phyloP scores from a whole-genome alignment of 2,113 vertebrate genomes.

The Corythornis cristatus region DNA sequence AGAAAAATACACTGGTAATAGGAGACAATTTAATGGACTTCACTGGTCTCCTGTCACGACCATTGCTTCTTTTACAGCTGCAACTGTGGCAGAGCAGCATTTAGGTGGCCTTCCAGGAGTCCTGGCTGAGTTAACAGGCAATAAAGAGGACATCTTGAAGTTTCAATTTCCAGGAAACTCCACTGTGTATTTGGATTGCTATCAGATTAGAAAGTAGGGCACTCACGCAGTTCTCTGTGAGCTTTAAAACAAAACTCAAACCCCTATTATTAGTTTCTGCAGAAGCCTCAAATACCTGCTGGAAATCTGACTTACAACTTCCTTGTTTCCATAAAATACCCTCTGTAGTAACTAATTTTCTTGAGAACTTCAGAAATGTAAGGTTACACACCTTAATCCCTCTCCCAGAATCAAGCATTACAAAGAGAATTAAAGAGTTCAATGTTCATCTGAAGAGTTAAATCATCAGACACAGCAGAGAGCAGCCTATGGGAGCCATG shows the following conservation, averaged over 20 bases:
- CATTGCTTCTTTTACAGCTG: not conserved
- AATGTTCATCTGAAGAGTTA: not conserved
- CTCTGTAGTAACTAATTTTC: slow-evolving; percentile 2
- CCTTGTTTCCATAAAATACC: slow-evolving; percentile 27
- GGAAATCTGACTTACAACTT: slow-evolving; percentile 16
- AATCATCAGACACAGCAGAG: slow-evolving; percentile 24
- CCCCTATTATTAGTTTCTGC: slow-evolving; percentile 40
- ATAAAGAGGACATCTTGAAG: slow-evolving; percentile 60
- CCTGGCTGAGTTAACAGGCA: slow-evolving; percentile 44
- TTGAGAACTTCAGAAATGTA: slow-evolving; percentile 12
- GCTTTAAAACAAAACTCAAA: slow-evolving; percentile 42
- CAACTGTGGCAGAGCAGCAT: not conserved
- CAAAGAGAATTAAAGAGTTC: slow-evolving; percentile 34
- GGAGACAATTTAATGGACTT: slow-evolving; percentile 38
- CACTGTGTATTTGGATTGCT: slow-evolving; percentile 60
- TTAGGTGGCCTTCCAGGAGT: slow-evolving; percentile 38
- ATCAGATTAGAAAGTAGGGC: slow-evolving; percentile 59
- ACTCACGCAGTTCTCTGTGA: slow-evolving; percentile 26
- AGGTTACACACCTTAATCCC: slow-evolving; percentile 4
- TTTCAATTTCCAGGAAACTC: slow-evolving; percentile 61
- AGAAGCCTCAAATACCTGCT: slow-evolving; percentile 33
- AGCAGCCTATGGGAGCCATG: slow-evolving; percentile 21
- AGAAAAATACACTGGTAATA: not conserved
- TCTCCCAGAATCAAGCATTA: slow-evolving; percentile 12
- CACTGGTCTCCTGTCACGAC: not conserved